Conservation (phyloP, 2,113 vertebrate species). For the Pteropus alecto region DNA sequence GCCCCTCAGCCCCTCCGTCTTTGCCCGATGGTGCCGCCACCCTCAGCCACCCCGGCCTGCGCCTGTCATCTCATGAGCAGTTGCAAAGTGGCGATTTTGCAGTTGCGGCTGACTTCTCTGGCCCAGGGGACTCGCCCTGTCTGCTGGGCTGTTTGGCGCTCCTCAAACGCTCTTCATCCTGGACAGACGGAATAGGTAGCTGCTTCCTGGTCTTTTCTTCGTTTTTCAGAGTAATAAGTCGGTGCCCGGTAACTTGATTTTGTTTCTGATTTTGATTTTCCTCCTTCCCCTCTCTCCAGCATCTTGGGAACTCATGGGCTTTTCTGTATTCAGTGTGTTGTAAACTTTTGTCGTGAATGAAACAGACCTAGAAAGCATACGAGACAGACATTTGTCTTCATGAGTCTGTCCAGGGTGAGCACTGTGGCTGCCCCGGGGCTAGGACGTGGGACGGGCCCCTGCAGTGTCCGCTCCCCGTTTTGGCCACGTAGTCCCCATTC, state of each 20-base stretch:
- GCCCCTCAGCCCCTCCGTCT: not conserved
- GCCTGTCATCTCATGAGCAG: not conserved
- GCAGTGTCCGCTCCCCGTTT: too few relatives aligned
- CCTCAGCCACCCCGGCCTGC: not conserved
- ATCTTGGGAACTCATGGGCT: not conserved
- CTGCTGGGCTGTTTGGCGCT: too few relatives aligned
- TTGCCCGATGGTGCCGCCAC: accelerated
- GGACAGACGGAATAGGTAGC: accelerated
- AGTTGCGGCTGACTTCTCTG: not conserved
- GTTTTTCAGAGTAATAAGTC: not conserved
- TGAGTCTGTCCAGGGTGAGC: not conserved
- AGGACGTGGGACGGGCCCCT: accelerated
- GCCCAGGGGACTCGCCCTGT: too few relatives aligned
- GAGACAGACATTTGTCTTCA: not conserved
- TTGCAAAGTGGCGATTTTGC: too few relatives aligned
- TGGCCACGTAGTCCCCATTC: too few relatives aligned
- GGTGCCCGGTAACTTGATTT: too few relatives aligned
- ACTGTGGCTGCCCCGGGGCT: not conserved
- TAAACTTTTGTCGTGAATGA: not conserved
- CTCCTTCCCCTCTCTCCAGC: too few relatives aligned
- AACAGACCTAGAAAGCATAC: not conserved
- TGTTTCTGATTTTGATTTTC: not conserved
- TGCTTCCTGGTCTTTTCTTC: accelerated
- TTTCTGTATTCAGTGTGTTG: not conserved
- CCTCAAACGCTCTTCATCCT: not conserved